Evolutionary conservation across 2,113 vertebrate genomes (phyloP).

Genomic region (Notarius lentiginosus): DNA sequence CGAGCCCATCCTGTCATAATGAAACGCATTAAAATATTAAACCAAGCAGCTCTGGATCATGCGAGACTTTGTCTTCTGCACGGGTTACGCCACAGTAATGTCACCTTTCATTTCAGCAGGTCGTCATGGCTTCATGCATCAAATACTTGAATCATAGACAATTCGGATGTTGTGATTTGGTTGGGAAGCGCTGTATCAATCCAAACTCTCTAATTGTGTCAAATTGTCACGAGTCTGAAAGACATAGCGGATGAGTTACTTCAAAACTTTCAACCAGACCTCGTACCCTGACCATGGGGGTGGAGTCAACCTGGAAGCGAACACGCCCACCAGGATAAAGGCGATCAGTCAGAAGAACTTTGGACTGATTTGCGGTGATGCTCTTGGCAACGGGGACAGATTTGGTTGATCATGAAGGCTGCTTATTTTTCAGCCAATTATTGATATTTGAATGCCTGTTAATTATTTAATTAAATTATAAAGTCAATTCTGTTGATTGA

Average conservation of each 20-base stretch:
- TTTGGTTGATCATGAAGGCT: background rate
- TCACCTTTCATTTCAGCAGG: background rate
- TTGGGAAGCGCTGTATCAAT: background rate
- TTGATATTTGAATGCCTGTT: background rate
- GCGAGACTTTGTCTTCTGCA: background rate
- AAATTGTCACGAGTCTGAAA: background rate
- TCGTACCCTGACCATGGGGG: background rate
- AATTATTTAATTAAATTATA: background rate
- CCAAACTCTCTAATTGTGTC: background rate
- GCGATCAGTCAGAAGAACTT: background rate
- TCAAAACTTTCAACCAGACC: background rate
- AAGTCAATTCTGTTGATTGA: background rate
- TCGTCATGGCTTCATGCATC: background rate
- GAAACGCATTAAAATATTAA: slow-evolving; percentile 82
- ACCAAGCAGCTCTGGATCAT: slow-evolving; percentile 56
- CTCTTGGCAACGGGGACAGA: background rate
- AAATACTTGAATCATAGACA: background rate
- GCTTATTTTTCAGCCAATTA: background rate
- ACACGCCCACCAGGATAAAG: background rate
- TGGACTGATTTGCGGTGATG: background rate
- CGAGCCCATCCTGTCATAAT: slow-evolving; percentile 75
- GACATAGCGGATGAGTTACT: background rate
- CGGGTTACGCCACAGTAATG: background rate
- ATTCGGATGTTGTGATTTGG: background rate
- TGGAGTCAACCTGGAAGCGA: background rate